These are phyloP conservation scores for Rhabditoides inermis DNA, from an alignment of 2,888 invertebrate genomes.

Conservation along the genomic window DNA sequence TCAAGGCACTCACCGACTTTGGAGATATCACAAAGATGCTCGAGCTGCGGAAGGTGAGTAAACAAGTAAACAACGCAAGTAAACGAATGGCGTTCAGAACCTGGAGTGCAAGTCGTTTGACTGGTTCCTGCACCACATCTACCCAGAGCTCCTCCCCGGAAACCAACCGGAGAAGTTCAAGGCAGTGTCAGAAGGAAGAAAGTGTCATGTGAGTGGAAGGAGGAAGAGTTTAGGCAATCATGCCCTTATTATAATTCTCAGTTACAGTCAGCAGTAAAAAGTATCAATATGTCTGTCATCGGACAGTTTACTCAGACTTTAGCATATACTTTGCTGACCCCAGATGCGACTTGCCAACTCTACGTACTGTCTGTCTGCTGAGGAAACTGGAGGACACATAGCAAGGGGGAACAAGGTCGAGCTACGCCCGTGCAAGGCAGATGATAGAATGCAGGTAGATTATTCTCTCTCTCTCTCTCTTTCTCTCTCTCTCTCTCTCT, in stretches of 20 bases:
- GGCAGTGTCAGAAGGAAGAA: no score
- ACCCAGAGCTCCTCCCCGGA: conserved; percentile 84
- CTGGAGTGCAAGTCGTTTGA: conserved; percentile 89
- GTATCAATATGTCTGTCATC: no score
- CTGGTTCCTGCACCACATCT: conserved; percentile 76
- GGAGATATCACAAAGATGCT: conserved; percentile 79
- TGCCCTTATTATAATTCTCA: no score
- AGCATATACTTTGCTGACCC: no score
- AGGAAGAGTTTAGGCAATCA: conserved; percentile 7
- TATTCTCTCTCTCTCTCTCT: no score
- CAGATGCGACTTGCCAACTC: conserved; percentile 25
- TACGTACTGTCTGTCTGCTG: conserved; percentile 24
- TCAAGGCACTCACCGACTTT: conserved; percentile 61
- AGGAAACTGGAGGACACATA: conserved; percentile 18
- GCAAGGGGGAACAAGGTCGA: conserved; percentile 20
- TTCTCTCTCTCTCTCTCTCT: no score
- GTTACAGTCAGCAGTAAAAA: no score
- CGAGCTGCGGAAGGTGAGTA: conserved; percentile 69
- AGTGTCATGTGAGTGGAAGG: not conserved
- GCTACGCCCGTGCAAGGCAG: conserved; percentile 14
- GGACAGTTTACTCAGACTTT: no score
- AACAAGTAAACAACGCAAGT: no score
- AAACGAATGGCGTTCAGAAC: no score
- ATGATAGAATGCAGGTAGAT: no score
- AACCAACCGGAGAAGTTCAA: conserved; percentile 21